Base-by-base conservation (phyloP, 2,888 invertebrate genomes). In the Escarpia spicata region DNA sequence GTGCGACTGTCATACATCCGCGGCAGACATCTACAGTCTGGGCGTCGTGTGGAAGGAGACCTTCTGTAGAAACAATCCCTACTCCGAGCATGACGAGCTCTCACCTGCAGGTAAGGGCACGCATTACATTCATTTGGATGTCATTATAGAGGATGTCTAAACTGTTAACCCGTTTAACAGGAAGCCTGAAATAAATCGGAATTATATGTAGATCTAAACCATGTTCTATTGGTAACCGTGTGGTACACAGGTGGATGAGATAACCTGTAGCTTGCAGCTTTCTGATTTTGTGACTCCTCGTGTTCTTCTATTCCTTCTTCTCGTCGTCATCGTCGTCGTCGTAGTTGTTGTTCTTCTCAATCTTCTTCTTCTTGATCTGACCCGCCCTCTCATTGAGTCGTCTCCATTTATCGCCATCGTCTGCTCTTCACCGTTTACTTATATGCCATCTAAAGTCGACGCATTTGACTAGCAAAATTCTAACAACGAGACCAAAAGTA, bases 41-140 rank as follows among this genome's bases (percentile, higher is more conserved):
- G 95, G 94, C 19, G 94, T 95, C 6, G 94, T 95, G 2, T 93
- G 95, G 3, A 95, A 95, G 92, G 95, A 95, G 93, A 93, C 95
- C 1, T 92, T 95, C 26, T 95, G 95, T 92, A 94, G 95, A 92
- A 95, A 95, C 92, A 93, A 93, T 15, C 95, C 95, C 2, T 95
- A 94, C 93, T 92, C 94, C 0, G 94, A 94, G 60, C 92, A 93
- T 44, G 92, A 93, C 19, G 60, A 92, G 12, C 45, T 92, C 4
- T 45, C n/a, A 9, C 91, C 92, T 31, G 75, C 92, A 45, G 93
- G 93, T 93, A 37, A 1, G 89, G 15, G 15, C n/a, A 75, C 19
- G 75, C 19, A 26, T 3, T 15, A 12, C 6, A 26, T 75, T 75
- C 75, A 75, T 75, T 75, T 75, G 26, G 75, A 75, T 4, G 60